phyloP scores from a whole-genome alignment of 1,140 invertebrate species.

The Meteorus sp. region DNA sequence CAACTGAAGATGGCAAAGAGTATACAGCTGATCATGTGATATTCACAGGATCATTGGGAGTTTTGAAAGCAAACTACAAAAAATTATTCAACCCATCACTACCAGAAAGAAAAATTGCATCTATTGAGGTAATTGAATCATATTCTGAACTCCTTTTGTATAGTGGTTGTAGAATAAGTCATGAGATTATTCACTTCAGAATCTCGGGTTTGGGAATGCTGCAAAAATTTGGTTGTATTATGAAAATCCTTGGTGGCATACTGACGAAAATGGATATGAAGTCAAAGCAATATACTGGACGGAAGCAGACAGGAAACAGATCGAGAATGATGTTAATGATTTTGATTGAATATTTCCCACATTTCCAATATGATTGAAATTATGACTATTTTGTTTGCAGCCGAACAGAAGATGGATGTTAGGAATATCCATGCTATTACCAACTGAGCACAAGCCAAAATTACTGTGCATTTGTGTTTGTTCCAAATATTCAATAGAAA shows the following conservation, averaged over 20 bases:
- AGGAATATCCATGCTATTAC: constrained; percentile 69
- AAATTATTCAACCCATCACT: constrained; percentile 65
- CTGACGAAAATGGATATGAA: constrained; percentile 33
- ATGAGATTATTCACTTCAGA: constrained; percentile 33
- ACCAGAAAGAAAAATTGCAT: constrained; percentile 63
- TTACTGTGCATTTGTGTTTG: constrained; percentile 69
- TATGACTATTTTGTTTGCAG: constrained; percentile 21
- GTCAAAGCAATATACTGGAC: constrained; percentile 61
- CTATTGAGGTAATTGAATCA: constrained; percentile 58
- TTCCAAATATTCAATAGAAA: constrained; percentile 60
- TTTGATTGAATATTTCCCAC: neutral
- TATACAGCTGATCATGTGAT: constrained; percentile 69
- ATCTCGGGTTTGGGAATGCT: constrained; percentile 62
- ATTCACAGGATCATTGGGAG: constrained; percentile 69
- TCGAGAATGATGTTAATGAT: constrained; percentile 25
- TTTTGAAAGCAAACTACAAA: constrained; percentile 66
- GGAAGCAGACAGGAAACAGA: constrained; percentile 50
- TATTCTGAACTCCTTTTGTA: neutral
- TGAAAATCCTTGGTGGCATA: constrained; percentile 64
- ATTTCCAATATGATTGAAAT: too few relatives aligned
- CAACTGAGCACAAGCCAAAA: constrained; percentile 67
- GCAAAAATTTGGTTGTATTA: constrained; percentile 73
- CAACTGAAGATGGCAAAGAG: constrained; percentile 57
- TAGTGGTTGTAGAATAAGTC: neutral
- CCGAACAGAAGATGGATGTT: constrained; percentile 59